phyloP scores from a whole-genome alignment of 2,888 invertebrate genomes.

The Oligia latruncula region DNA sequence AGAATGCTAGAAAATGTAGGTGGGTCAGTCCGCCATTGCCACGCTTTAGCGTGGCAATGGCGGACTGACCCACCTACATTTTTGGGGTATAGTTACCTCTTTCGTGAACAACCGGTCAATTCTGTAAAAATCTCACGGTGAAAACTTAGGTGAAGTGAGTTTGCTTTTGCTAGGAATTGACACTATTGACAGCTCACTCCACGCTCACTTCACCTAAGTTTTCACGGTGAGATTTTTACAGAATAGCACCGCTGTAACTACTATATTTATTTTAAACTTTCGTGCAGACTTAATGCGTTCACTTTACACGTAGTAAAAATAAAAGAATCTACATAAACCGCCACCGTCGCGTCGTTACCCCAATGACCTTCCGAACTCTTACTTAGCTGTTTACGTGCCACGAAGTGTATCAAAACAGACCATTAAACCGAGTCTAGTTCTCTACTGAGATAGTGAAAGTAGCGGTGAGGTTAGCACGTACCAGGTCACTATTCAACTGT shows the following conservation, averaged over 20 bases:
- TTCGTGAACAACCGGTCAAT: no score
- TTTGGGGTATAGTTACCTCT: neutral
- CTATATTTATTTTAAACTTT: conserved; percentile 23
- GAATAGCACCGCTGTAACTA: neutral
- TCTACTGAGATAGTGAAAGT: conserved; percentile 47
- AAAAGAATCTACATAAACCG: conserved; percentile 3
- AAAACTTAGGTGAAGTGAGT: no score
- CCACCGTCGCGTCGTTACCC: conserved; percentile 44
- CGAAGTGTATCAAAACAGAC: conserved; percentile 51
- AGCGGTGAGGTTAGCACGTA: conserved; percentile 28
- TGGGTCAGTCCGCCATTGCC: neutral
- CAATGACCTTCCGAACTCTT: conserved; percentile 46
- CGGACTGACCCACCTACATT: no score
- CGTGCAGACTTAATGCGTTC: conserved; percentile 10
- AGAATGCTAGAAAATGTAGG: neutral
- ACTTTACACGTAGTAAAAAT: conserved; percentile 22
- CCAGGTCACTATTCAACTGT: conserved; percentile 30
- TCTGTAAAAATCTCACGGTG: no score
- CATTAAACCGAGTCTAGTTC: conserved; percentile 36
- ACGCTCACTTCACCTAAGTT: no score
- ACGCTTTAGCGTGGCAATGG: neutral
- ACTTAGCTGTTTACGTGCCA: conserved; percentile 32
- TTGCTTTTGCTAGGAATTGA: no score
- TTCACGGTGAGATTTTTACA: no score
- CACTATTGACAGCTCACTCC: no score